Conservation (phyloP, 2,888 invertebrate species). For the Athalia circularis region DNA sequence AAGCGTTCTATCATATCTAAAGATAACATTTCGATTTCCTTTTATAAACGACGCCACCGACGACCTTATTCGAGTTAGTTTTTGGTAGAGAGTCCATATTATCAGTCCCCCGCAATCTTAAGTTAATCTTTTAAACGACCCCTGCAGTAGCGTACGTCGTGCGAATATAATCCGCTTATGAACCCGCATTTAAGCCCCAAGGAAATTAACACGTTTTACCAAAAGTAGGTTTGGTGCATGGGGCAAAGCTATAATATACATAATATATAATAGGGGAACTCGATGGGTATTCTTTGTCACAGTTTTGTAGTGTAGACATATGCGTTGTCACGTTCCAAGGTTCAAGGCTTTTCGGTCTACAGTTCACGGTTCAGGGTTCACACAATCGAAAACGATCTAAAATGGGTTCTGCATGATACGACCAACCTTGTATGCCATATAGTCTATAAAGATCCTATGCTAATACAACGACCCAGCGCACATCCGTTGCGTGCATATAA, state of each 20-base stretch:
- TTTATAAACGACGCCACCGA: slow-evolving; percentile 27
- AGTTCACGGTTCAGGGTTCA: slow-evolving; percentile 18
- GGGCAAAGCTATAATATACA: too few species aligned
- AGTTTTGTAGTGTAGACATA: not conserved
- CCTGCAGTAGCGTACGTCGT: slow-evolving; percentile 12
- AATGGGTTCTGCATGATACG: slow-evolving; percentile 6
- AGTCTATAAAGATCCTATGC: slow-evolving; percentile 16
- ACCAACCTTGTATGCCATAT: not conserved
- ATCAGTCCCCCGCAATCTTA: slow-evolving; percentile 22
- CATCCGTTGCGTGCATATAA: slow-evolving; percentile 21
- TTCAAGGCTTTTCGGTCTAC: not conserved
- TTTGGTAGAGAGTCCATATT: not conserved
- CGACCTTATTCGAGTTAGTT: not conserved
- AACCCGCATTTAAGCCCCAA: slow-evolving; percentile 31
- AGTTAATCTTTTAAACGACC: slow-evolving; percentile 43
- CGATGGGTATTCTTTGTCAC: slow-evolving; percentile 18
- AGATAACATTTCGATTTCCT: slow-evolving; percentile 33
- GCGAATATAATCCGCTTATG: slow-evolving; percentile 40
- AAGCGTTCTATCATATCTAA: too few species aligned
- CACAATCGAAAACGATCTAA: slow-evolving; percentile 39
- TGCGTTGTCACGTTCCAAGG: slow-evolving; percentile 33
- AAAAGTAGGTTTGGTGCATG: slow-evolving; percentile 7
- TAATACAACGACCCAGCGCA: slow-evolving; percentile 13
- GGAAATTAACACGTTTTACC: slow-evolving; percentile 48
- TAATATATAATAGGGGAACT: not conserved